phyloP scores from a whole-genome alignment of 2,113 vertebrate species.

The Platichthys flesus region DNA sequence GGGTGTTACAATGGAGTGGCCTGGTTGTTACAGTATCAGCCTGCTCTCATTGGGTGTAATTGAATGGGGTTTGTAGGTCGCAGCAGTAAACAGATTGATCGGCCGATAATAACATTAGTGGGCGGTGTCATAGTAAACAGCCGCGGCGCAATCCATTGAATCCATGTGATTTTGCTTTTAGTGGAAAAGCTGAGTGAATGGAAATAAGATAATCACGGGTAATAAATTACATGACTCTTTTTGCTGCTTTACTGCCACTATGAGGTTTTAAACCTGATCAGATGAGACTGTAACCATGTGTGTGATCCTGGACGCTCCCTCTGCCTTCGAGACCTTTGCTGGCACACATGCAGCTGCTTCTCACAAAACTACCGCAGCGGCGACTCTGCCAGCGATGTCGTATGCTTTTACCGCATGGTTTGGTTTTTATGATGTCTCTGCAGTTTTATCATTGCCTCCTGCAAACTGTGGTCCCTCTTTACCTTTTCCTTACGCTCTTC shows the following conservation, averaged over 20 bases:
- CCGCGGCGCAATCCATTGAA: slow-evolving; percentile 16
- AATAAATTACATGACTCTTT: background rate
- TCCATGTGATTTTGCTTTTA: slow-evolving; percentile 4
- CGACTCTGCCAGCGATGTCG: slow-evolving; percentile 7
- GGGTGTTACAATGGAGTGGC: background rate
- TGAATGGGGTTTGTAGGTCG: slow-evolving; percentile 69
- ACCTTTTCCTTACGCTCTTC: background rate
- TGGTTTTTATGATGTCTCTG: slow-evolving; percentile 39
- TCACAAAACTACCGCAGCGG: slow-evolving; percentile 18
- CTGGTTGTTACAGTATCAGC: slow-evolving; percentile 8
- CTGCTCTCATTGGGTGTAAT: slow-evolving; percentile 37
- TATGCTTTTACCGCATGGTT: slow-evolving; percentile 34
- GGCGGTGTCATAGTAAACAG: slow-evolving; percentile 28
- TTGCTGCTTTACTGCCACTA: background rate
- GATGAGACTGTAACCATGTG: background rate
- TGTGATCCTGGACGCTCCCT: slow-evolving; percentile 3
- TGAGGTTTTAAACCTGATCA: background rate
- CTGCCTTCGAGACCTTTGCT: slow-evolving; percentile 26
- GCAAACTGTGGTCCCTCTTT: background rate
- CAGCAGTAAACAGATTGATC: slow-evolving; percentile 56
- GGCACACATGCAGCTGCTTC: slow-evolving; percentile 13
- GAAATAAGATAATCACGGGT: background rate
- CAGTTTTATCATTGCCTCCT: slow-evolving; percentile 24
- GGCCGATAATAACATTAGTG: slow-evolving; percentile 44
- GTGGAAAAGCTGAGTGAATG: background rate